A percentile compares a stretch with the other conserved stretches of the same genome.
phyloP scores from a whole-genome alignment of 2,888 invertebrate genomes.

The Hypsopygia costalis region DNA sequence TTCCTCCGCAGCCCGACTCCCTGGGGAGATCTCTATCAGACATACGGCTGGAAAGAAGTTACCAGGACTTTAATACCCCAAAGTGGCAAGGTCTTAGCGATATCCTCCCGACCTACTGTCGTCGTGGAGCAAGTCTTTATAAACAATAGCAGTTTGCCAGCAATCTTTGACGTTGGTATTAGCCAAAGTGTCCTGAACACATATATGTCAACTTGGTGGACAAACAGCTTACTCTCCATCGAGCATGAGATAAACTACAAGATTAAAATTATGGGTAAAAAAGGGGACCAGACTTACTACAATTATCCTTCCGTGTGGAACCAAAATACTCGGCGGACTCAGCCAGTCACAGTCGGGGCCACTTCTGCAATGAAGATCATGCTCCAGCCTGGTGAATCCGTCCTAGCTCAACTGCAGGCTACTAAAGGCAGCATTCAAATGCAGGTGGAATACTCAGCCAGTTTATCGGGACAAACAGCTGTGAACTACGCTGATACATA shows the following conservation, averaged over 20 bases:
- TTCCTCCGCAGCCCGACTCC: conserved; percentile 37
- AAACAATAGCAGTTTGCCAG: conserved; percentile 22
- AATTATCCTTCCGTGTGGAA: conserved; percentile 23
- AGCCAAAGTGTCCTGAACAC: conserved; percentile 26
- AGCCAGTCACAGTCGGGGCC: conserved; percentile 22
- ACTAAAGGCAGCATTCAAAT: conserved; percentile 26
- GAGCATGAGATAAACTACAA: no score
- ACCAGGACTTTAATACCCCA: conserved; percentile 23
- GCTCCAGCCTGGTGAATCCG: conserved; percentile 31
- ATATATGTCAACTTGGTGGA: conserved; percentile 28
- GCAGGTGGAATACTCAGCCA: conserved; percentile 22
- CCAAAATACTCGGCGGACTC: conserved; percentile 17
- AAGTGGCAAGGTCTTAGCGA: conserved; percentile 21
- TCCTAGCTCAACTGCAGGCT: conserved; percentile 27
- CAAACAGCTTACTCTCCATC: conserved; percentile 18
- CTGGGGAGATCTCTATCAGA: conserved; percentile 37
- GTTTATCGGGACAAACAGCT: conserved; percentile 21
- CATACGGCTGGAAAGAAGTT: conserved; percentile 24
- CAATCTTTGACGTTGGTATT: conserved; percentile 26
- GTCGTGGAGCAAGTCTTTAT: conserved; percentile 15
- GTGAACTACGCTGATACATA: conserved; percentile 20
- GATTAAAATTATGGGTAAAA: no score
- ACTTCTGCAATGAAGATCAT: conserved; percentile 21
- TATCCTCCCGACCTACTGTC: conserved; percentile 11
- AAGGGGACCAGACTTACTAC: no score